A percentile compares a stretch with the other conserved stretches of the same genome.
Conservation (phyloP, 1,140 invertebrate species). For the Hestina assimilis region DNA sequence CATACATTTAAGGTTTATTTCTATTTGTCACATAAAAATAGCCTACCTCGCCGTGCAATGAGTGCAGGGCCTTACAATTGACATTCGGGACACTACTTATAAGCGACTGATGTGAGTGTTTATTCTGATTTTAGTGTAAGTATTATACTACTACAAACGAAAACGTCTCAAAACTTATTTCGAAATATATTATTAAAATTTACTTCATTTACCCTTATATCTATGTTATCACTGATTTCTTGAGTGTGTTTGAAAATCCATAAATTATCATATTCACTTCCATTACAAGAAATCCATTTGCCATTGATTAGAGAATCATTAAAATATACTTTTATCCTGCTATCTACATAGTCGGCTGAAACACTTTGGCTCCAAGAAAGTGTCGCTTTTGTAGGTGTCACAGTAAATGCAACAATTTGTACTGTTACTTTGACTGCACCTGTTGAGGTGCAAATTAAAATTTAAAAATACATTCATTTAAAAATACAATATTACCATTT, state of each 20-base stretch:
- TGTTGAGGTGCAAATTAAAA: constrained; percentile 2
- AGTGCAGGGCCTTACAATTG: no score
- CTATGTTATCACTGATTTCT: constrained; percentile 32
- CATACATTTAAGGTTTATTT: no score
- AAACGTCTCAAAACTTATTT: no score
- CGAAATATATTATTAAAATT: not conserved
- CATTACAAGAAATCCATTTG: constrained; percentile 51
- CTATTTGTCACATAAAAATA: no score
- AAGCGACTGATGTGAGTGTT: no score
- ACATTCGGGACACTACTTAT: no score
- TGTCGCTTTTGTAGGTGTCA: constrained; percentile 63
- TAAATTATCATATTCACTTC: constrained; percentile 52
- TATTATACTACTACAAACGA: no score
- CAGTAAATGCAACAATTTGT: constrained; percentile 64
- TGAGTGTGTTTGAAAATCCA: constrained; percentile 54
- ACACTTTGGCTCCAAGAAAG: constrained; percentile 70
- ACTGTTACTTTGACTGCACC: constrained; percentile 65
- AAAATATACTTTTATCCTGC: constrained; percentile 37
- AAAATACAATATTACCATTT: not conserved
- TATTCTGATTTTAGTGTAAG: no score
- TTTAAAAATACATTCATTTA: not conserved
- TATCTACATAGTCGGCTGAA: constrained; percentile 46
- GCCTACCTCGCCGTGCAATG: no score
- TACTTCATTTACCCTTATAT: constrained; percentile 46
- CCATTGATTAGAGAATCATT: constrained; percentile 38